phyloP scores from a whole-genome alignment of 2,797 vertebrate species.

The Prunella strophiata region DNA sequence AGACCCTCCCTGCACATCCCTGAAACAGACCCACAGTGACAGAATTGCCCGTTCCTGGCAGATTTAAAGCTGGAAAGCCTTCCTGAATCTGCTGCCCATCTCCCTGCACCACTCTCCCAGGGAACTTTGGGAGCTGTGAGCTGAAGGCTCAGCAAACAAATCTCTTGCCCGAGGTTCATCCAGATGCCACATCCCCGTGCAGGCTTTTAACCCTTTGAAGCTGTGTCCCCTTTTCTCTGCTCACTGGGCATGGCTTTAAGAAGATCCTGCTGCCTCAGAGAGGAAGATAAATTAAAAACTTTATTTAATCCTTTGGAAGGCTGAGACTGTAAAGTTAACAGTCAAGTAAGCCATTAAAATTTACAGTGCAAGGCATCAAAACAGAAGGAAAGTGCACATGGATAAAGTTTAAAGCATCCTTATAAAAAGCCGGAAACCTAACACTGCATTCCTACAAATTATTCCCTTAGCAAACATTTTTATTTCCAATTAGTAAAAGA shows the following conservation, averaged over 20 bases:
- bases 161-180: conserved; percentile 31
- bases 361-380: conserved; percentile 51
- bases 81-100: background rate
- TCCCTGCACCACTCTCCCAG: background rate
- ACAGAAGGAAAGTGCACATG: conserved; percentile 38
- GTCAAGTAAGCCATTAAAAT: conserved; percentile 45
- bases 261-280: background rate
- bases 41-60: background rate
- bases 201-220: conserved; percentile 19
- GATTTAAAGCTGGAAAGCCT: background rate
- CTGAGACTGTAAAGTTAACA: conserved; percentile 58
- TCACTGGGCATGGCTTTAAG: background rate
- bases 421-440: conserved; percentile 71
- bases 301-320: conserved; percentile 45
- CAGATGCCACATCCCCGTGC: background rate
- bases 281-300: conserved; percentile 49
- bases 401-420: conserved; percentile 58
- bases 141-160: conserved; percentile 30
- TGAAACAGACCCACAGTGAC: rapidly evolving
- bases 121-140: conserved; percentile 22
- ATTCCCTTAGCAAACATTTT: conserved; percentile 88
- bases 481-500: conserved; percentile 95
- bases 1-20: background rate
- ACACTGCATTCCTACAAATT: conserved; percentile 73
- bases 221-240: background rate